phyloP scores from a whole-genome alignment of 2,113 vertebrate species.

The Pteruthius melanotis region DNA sequence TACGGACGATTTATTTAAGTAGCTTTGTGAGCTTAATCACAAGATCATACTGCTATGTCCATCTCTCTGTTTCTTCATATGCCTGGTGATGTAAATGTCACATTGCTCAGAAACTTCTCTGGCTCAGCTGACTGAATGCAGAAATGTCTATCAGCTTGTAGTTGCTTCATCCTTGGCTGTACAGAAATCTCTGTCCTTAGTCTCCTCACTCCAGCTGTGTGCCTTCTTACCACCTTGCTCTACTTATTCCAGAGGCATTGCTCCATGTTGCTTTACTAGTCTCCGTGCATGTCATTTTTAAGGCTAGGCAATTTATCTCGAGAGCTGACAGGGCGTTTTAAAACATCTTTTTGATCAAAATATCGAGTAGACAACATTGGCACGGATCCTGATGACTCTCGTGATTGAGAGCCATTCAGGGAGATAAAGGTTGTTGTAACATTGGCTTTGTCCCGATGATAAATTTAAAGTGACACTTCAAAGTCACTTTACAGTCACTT shows the following conservation, averaged over 20 bases:
- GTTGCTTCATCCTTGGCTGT: not conserved
- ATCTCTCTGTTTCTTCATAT: not conserved
- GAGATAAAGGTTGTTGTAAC: not conserved
- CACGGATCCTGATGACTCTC: not conserved
- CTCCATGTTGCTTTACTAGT: not conserved
- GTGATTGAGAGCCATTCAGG: not conserved
- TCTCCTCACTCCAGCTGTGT: not conserved
- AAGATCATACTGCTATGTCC: not conserved
- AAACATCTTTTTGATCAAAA: not conserved
- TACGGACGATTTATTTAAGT: not conserved
- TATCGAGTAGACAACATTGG: not conserved
- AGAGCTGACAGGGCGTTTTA: not conserved
- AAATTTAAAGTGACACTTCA: not conserved
- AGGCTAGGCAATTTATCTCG: not conserved
- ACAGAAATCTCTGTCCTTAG: too few species aligned
- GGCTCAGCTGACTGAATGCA: not conserved
- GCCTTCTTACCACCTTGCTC: not conserved
- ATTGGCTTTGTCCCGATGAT: not conserved
- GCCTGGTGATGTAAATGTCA: not conserved
- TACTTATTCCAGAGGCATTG: not conserved
- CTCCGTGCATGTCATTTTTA: accelerated
- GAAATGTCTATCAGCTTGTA: not conserved
- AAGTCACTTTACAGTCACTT: not conserved
- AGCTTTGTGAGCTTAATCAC: not conserved
- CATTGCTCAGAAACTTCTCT: not conserved